These are phyloP conservation scores for Drosophila pegasa DNA, from an alignment of 2,888 invertebrate species.

Conservation along the genomic window DNA sequence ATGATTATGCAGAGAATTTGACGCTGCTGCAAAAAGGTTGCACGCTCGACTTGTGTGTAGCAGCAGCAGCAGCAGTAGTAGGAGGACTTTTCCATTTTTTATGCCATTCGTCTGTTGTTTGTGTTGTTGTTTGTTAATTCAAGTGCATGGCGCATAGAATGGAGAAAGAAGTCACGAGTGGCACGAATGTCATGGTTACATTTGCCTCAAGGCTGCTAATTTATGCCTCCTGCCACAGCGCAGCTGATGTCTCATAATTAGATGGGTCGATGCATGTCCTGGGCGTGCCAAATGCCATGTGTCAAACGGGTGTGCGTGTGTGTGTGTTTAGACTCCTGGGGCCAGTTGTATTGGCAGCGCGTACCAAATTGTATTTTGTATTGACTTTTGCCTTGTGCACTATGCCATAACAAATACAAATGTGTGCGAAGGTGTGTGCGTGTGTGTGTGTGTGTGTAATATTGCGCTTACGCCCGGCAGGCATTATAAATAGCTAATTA, in stretches of 20 bases:
- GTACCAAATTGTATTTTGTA: slow-evolving; percentile 64
- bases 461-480: slow-evolving; percentile 21
- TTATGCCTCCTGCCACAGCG: slow-evolving; percentile 36
- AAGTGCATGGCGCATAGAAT: slow-evolving; percentile 17
- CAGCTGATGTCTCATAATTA: slow-evolving; percentile 63
- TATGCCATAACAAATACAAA: slow-evolving; percentile 30
- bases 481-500: slow-evolving; percentile 74
- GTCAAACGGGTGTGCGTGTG: slow-evolving; percentile 39
- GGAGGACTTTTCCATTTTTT: slow-evolving; percentile 36
- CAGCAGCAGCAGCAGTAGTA: slow-evolving; percentile 27
- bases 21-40: slow-evolving; percentile 54
- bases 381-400: slow-evolving; percentile 65
- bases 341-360: slow-evolving; percentile 46
- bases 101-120: background rate
- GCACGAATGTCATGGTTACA: slow-evolving; percentile 48
- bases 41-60: slow-evolving; percentile 57
- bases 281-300: slow-evolving; percentile 34
- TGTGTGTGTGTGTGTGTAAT: slow-evolving; percentile 5
- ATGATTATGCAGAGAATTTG: slow-evolving; percentile 77
- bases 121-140: slow-evolving; percentile 25
- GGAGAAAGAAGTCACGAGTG: slow-evolving; percentile 4
- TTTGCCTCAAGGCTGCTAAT: slow-evolving; percentile 41
- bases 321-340: slow-evolving; percentile 44
- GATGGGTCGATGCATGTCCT: slow-evolving; percentile 38
- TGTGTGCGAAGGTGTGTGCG: slow-evolving; percentile 21